Percentiles rank a stretch among this genome's conserved stretches.
Evolutionary conservation across 2,113 vertebrate species (phyloP).

Genomic region (Mastomys coucha): DNA sequence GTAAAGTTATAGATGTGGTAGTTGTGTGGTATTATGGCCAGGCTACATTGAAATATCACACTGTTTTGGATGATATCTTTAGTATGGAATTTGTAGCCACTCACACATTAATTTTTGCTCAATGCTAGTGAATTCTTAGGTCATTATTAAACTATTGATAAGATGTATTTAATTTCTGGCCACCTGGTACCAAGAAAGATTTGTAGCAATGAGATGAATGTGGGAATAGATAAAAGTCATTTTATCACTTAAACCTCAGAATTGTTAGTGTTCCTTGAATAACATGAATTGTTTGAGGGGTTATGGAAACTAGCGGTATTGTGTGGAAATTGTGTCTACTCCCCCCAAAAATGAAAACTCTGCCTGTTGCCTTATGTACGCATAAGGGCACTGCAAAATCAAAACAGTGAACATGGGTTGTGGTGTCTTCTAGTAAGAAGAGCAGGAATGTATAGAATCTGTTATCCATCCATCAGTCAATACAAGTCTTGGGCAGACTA

Average conservation of each 20-base stretch:
- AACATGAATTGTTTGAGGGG: rapidly evolving
- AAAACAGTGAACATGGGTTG: background rate
- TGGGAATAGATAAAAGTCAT: background rate
- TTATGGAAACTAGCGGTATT: background rate
- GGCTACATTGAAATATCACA: background rate
- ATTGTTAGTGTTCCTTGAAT: conserved; percentile 17
- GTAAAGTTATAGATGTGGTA: background rate
- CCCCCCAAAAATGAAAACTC: no score
- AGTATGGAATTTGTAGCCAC: background rate
- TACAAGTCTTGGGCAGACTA: background rate
- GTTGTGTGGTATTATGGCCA: background rate
- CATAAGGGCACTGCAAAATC: background rate
- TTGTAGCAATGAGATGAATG: background rate
- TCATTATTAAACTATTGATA: background rate
- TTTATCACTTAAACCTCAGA: background rate
- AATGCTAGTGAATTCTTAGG: background rate
- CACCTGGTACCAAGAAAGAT: background rate
- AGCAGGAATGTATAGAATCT: background rate
- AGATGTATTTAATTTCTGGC: background rate
- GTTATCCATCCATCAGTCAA: background rate
- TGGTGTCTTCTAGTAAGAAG: background rate
- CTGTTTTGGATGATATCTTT: background rate
- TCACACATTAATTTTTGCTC: background rate
- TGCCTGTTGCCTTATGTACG: background rate
- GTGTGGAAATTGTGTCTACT: background rate